Percentiles rank a stretch among this genome's conserved stretches.
Evolutionary conservation across 2,797 vertebrate genomes (phyloP).

Genomic region (Pempheris klunzingeri): DNA sequence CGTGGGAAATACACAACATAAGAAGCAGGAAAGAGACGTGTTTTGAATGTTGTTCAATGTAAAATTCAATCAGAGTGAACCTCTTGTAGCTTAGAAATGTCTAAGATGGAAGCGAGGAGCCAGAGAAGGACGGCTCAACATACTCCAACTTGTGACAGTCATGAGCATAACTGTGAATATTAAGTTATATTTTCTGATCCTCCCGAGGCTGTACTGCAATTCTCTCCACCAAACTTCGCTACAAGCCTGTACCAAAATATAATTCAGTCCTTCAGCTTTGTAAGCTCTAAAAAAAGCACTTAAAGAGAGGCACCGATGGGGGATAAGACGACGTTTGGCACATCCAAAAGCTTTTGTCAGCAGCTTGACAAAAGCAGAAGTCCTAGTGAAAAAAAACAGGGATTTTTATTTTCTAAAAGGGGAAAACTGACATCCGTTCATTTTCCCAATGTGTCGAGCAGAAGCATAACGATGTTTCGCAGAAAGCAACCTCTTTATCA

Average conservation of each 20-base stretch:
- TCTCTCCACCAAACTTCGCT: background rate
- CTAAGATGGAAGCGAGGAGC: background rate
- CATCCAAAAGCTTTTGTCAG: slow-evolving; percentile 23
- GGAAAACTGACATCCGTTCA: slow-evolving; percentile 13
- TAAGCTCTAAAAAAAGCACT: slow-evolving; percentile 10
- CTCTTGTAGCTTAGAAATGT: background rate
- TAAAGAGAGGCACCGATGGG: slow-evolving; percentile 7
- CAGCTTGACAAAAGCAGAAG: slow-evolving; percentile 21
- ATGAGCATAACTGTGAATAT: no score
- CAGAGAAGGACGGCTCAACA: background rate
- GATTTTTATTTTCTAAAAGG: background rate
- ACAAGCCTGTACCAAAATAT: slow-evolving; percentile 1
- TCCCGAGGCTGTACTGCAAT: background rate
- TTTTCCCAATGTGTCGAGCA: slow-evolving; percentile 12
- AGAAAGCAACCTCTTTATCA: slow-evolving; percentile 49
- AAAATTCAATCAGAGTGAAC: background rate
- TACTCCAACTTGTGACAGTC: background rate
- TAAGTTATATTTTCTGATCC: slow-evolving; percentile 3
- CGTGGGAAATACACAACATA: background rate
- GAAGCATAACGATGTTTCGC: slow-evolving; percentile 27
- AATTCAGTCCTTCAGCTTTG: slow-evolving; percentile 4
- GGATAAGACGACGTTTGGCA: background rate
- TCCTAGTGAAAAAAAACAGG: background rate
- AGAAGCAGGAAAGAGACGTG: background rate
- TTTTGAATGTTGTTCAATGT: background rate